Conservation (phyloP, 2,797 vertebrate species). For the Thamnophis elegans region DNA sequence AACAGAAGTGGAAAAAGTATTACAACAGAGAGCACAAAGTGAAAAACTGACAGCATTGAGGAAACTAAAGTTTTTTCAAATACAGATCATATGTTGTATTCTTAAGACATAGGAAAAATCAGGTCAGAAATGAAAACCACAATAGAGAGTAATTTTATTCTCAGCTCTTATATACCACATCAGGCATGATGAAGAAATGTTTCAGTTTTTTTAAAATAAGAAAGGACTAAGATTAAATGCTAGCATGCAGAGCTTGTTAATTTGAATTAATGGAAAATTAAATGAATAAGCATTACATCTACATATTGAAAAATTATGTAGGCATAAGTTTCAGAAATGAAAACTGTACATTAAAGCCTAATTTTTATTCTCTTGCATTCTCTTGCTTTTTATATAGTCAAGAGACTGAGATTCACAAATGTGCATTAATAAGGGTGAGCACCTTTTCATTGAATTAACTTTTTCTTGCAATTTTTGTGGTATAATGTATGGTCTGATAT, state of each 20-base stretch:
- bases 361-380: neutral
- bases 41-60: slow-evolving; percentile 38
- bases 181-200: slow-evolving; percentile 31
- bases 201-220: slow-evolving; percentile 14
- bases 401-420: neutral
- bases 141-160: neutral
- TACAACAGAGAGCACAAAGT: slow-evolving; percentile 56
- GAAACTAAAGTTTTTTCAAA: slow-evolving; percentile 45
- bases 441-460: slow-evolving; percentile 9
- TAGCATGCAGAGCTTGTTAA: slow-evolving; percentile 32
- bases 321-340: neutral
- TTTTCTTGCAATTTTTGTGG: slow-evolving; percentile 5
- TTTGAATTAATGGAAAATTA: slow-evolving; percentile 29
- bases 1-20: slow-evolving; percentile 50
- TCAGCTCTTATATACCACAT: slow-evolving; percentile 31
- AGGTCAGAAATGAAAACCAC: slow-evolving; percentile 51
- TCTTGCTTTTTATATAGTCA: neutral
- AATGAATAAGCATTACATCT: slow-evolving; percentile 18
- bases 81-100: slow-evolving; percentile 31
- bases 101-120: slow-evolving; percentile 57
- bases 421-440: slow-evolving; percentile 22
- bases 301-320: slow-evolving; percentile 36
- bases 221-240: slow-evolving; percentile 31
- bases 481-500: neutral
- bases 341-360: neutral